Conservation (phyloP, 2,888 invertebrate species). For the Eupeodes latifasciatus region DNA sequence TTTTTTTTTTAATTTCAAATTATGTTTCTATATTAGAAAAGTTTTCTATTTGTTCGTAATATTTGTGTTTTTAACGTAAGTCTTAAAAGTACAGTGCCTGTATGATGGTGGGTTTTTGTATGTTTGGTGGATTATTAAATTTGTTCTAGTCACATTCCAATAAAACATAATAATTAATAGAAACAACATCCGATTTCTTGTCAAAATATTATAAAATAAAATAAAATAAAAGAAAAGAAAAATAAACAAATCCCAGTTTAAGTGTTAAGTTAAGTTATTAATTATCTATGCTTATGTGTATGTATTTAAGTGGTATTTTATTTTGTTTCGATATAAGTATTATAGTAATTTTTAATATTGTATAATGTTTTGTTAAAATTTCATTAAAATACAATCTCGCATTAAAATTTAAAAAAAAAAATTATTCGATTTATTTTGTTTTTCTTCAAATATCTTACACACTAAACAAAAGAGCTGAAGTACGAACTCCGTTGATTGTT, state of each 20-base stretch:
- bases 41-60: not conserved
- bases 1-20: not conserved
- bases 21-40: conserved; percentile 29
- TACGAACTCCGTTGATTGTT: not conserved
- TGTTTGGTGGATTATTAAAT: conserved; percentile 62
- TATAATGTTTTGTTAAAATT: conserved; percentile 54
- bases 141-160: conserved; percentile 72
- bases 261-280: conserved; percentile 51
- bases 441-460: not conserved
- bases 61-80: not conserved
- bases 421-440: not conserved
- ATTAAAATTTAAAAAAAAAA: conserved; percentile 1
- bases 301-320: conserved; percentile 9
- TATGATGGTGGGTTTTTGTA: conserved; percentile 30
- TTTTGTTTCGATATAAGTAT: conserved; percentile 31
- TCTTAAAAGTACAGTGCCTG: conserved; percentile 27
- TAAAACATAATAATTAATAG: conserved; percentile 29
- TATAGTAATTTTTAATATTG: conserved; percentile 41
- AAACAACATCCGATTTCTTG: conserved; percentile 51
- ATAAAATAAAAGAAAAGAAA: too few relatives aligned
- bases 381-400: conserved; percentile 48
- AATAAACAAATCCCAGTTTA: conserved; percentile 50
- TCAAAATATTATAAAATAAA: conserved; percentile 46
- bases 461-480: not conserved
- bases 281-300: not conserved